Base-by-base conservation (phyloP, 2,113 vertebrate species). In the Protomyctophum bolini region DNA sequence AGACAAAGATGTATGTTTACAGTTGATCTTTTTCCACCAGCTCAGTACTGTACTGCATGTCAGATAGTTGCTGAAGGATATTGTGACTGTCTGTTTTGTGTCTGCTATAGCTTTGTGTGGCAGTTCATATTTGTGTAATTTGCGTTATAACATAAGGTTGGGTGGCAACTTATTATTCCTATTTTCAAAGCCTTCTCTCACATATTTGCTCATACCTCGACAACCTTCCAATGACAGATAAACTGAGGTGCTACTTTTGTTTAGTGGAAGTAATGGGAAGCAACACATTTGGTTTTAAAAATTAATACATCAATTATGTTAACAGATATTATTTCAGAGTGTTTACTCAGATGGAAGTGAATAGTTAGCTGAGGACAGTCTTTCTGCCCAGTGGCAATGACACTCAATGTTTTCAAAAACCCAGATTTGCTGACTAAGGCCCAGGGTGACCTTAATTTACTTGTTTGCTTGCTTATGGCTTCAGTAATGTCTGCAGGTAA, bases 391-490 rank as follows among this genome's bases (percentile, higher is more conserved):
- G 58, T 59, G 70, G 73, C 66, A 73, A 66, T 77, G 79, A 68
- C 71, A 65, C 28, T 81, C 62, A 49, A 14, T 66, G 57, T 60
- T 47, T 55, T 74, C 77, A n/a, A 57, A 70, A 49, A 45, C 45
- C 33, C 55, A 57, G 59, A 71, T 82, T 71, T 68, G 59, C 76
- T 80, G 71, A 2, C 8, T 68, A 58, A 61, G 68, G 61, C 66
- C 72, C 74, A 60, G n/a, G 46, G 55, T 68, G 83, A 81, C 75
- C 77, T 88, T 84, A 79, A 62, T 73, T 72, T 72, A 51, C 49
- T 41, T 63, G 72, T 83, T 83, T 77, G 72, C 46, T 77, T 10
- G 0, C 63, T 58, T 64, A 71, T 49, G 60, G 58, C 55, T 33
- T 58, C 68, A 74, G 63, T 49, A 72, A 70, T 54, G 71, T 66